Evolutionary conservation across 2,888 invertebrate species (phyloP).

Genomic region (Harmothoe impar): DNA sequence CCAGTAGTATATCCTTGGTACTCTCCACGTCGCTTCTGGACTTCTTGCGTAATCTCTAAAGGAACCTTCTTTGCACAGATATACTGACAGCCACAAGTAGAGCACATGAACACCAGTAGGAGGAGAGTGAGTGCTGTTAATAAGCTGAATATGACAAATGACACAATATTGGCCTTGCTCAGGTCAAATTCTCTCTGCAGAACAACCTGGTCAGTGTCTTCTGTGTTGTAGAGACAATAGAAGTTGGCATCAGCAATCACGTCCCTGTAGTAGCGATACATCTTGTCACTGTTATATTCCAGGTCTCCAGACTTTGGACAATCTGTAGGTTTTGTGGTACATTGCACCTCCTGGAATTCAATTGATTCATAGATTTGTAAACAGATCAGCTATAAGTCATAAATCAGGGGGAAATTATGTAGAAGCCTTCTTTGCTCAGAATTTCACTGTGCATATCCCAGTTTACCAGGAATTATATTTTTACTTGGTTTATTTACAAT

Average conservation of each 20-base stretch:
- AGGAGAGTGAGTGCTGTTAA: background rate
- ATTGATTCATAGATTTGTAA: no score
- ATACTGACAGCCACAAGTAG: background rate
- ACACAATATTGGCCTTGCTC: background rate
- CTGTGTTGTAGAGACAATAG: background rate
- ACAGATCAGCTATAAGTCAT: no score
- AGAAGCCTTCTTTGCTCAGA: no score
- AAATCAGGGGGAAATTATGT: no score
- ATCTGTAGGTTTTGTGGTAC: background rate
- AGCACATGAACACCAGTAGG: constrained; percentile 25
- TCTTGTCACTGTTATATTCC: background rate
- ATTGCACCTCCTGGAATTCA: background rate
- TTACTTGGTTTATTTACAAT: no score
- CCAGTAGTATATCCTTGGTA: background rate
- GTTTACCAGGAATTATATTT: no score
- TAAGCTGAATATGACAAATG: no score
- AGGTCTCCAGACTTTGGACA: background rate
- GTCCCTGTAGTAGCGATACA: background rate
- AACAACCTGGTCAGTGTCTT: background rate
- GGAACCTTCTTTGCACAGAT: background rate
- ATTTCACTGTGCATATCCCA: no score
- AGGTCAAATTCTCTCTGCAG: background rate
- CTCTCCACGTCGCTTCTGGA: background rate
- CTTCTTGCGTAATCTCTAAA: background rate
- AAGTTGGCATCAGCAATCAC: background rate